Percentiles rank a stretch among this genome's conserved stretches.
phyloP scores from a whole-genome alignment of 2,888 invertebrate genomes.

The Protodeltote pygarga region DNA sequence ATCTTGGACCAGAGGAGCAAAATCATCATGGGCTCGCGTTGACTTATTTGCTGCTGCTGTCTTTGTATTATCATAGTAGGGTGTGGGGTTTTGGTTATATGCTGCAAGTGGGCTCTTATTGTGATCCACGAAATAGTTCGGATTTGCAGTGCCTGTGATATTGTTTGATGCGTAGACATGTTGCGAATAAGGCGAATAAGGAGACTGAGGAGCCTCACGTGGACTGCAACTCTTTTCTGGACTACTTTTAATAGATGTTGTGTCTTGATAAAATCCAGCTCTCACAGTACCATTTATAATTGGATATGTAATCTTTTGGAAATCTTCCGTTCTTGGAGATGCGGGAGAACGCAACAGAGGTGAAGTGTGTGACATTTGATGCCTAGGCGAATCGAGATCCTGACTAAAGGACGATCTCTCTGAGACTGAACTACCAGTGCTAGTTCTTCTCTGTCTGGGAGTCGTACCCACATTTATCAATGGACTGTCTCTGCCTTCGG shows the following conservation, averaged over 20 bases:
- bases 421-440: conserved; percentile 93
- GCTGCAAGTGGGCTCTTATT: conserved; percentile 80
- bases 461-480: conserved; percentile 67
- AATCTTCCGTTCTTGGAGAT: conserved; percentile 91
- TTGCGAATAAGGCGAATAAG: conserved; percentile 79
- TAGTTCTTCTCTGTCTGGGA: conserved; percentile 89
- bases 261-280: conserved; percentile 96
- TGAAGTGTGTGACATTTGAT: conserved; percentile 91
- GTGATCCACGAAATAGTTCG: conserved; percentile 79
- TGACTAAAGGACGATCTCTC: conserved; percentile 93
- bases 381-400: conserved; percentile 91
- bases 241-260: conserved; percentile 93
- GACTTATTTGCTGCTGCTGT: conserved; percentile 77
- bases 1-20: conserved; percentile 83
- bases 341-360: conserved; percentile 92
- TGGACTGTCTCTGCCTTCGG: conserved; percentile 80
- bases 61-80: conserved; percentile 88
- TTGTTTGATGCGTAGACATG: conserved; percentile 81
- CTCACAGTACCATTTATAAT: conserved; percentile 93
- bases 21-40: conserved; percentile 85
- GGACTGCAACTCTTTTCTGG: conserved; percentile 95
- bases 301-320: conserved; percentile 90
- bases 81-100: conserved; percentile 81
- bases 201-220: conserved; percentile 88
- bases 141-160: conserved; percentile 69